phyloP scores from a whole-genome alignment of 2,113 vertebrate species.

The Anolis sagrei region DNA sequence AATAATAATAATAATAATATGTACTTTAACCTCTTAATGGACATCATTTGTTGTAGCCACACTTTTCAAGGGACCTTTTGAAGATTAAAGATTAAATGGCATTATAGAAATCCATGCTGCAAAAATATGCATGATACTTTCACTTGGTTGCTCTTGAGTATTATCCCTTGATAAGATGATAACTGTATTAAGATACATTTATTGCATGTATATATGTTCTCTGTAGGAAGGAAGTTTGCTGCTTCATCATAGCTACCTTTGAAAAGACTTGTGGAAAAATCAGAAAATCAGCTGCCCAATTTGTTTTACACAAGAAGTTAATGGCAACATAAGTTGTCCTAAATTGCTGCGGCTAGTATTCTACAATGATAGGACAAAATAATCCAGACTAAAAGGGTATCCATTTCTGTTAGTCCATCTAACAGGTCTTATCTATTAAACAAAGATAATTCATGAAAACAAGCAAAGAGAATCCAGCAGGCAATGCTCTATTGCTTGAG shows the following conservation, averaged over 20 bases:
- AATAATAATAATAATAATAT: too few species aligned
- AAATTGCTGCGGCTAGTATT: not conserved
- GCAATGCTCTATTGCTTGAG: not conserved
- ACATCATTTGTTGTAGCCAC: not conserved
- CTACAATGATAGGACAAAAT: not conserved
- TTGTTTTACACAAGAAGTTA: not conserved
- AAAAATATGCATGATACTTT: not conserved
- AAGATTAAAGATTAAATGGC: not conserved
- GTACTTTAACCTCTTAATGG: not conserved
- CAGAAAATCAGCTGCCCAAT: not conserved
- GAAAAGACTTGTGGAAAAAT: not conserved
- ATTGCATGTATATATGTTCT: not conserved
- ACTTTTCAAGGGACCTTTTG: not conserved
- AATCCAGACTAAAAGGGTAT: not conserved
- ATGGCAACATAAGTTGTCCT: not conserved
- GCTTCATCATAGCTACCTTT: not conserved
- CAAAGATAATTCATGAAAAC: not conserved
- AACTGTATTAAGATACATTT: not conserved
- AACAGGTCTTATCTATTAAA: not conserved
- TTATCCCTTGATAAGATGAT: not conserved
- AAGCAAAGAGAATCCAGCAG: not conserved
- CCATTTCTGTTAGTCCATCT: not conserved
- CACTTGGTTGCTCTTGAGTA: not conserved
- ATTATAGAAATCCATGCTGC: not conserved
- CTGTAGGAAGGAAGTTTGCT: not conserved